Evolutionary conservation across 2,113 vertebrate species (phyloP).

Genomic region (Cololabis saira): DNA sequence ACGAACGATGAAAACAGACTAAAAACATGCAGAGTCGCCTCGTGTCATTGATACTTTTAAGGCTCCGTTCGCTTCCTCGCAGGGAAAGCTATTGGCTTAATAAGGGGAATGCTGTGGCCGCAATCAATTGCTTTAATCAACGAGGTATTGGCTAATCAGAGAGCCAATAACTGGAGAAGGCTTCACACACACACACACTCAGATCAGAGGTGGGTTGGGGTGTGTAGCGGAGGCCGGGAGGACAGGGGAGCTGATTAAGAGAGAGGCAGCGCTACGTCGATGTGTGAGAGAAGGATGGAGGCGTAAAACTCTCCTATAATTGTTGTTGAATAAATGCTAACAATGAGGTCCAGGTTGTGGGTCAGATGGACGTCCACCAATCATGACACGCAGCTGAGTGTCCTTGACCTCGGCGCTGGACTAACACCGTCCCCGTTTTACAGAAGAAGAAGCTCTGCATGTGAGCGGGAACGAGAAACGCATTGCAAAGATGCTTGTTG

Average conservation of each 20-base stretch:
- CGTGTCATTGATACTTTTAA: conserved; percentile 32
- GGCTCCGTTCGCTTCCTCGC: conserved; percentile 13
- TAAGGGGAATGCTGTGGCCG: conserved; percentile 6
- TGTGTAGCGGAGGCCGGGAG: not conserved
- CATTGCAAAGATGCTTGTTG: no score
- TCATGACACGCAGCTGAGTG: not conserved
- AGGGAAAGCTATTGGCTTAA: conserved; percentile 35
- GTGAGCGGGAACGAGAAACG: no score
- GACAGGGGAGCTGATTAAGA: not conserved
- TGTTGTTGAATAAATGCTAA: no score
- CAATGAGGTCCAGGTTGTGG: not conserved
- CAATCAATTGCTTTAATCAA: not conserved
- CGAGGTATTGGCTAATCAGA: conserved; percentile 15
- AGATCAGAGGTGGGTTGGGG: not conserved
- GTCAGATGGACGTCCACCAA: no score
- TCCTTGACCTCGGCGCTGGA: not conserved
- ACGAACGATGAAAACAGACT: conserved; percentile 6
- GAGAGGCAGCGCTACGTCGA: conserved; percentile 3
- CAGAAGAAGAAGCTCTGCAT: not conserved
- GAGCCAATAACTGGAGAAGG: conserved; percentile 10
- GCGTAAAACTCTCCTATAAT: not conserved
- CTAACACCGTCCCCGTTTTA: not conserved
- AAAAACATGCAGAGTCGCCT: not conserved
- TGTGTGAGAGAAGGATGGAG: not conserved
- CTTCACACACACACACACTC: not conserved